Conservation (phyloP, 2,888 invertebrate species). For the Sussaba pulchella region DNA sequence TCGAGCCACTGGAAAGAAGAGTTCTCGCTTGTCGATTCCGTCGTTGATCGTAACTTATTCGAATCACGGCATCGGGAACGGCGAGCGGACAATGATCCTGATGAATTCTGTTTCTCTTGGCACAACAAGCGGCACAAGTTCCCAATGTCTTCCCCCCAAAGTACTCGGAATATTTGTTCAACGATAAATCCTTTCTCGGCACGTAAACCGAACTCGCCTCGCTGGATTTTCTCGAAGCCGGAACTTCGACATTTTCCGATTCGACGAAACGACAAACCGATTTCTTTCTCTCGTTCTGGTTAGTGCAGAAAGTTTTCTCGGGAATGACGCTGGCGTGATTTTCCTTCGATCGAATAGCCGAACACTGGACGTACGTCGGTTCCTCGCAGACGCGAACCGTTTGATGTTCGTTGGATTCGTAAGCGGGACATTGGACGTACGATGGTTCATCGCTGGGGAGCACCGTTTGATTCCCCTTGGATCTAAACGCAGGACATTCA, state of each 20-base stretch:
- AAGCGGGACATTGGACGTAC: constrained; percentile 41
- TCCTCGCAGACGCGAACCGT: constrained; percentile 11
- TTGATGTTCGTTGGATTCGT: constrained; percentile 41
- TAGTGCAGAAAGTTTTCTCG: constrained; percentile 16
- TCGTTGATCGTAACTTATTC: constrained; percentile 62
- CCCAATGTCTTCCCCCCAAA: constrained; percentile 65
- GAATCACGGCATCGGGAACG: constrained; percentile 64
- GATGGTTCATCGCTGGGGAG: too few relatives aligned
- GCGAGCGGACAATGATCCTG: constrained; percentile 70
- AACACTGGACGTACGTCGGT: constrained; percentile 36
- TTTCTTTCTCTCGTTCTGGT: constrained; percentile 26
- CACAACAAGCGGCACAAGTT: constrained; percentile 68
- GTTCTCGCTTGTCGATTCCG: constrained; percentile 63
- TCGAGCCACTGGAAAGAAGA: constrained; percentile 44
- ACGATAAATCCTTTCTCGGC: constrained; percentile 59
- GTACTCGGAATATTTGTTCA: constrained; percentile 63
- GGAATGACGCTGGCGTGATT: too few relatives aligned
- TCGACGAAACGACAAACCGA: constrained; percentile 35
- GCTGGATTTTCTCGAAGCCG: constrained; percentile 52
- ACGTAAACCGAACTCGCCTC: constrained; percentile 41
- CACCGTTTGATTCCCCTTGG: constrained; percentile 35
- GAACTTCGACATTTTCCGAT: constrained; percentile 35
- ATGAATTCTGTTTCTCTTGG: constrained; percentile 73
- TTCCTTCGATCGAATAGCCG: too few relatives aligned
- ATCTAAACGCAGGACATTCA: constrained; percentile 28